Base-by-base conservation (phyloP, 2,113 vertebrate species). In the Oxyura jamaicensis region DNA sequence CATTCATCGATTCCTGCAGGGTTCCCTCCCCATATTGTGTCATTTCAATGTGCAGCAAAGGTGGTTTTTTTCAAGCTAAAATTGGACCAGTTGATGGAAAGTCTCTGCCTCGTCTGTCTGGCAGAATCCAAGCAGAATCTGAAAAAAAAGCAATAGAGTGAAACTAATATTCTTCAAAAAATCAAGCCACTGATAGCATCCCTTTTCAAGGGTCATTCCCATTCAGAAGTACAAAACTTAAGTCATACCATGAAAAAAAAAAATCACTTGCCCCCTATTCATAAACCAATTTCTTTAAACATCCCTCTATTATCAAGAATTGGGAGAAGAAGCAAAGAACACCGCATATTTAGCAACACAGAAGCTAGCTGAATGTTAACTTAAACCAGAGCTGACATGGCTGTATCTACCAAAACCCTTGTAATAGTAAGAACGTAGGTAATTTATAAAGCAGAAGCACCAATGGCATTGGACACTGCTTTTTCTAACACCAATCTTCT, bases 51-150 rank as follows among this genome's bases (percentile, higher is more conserved):
- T 96, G 99, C 99, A 96, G 99, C 99, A 94, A 99, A 99, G 36
- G 99, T 99, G 79, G 99, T 98, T 97, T 99, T 99, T 98, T 99
- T 99, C 98, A 99, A 98, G 97, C 99, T 99, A 97, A 99, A 99
- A 97, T 99, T 99, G 96, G 99, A 99, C 99, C 99, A 99, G 98
- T 99, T 99, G 98, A 99, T 99, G 91, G 99, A 99, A 86, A 99
- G 98, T 94, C 99, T 98, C 83, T 99, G 99, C 80, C 99, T 98
- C 23, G 98, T 99, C 98, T 99, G 99, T 89, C 99, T 98, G 39
- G 99, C 99, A 56, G 99, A 99, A 97, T 99, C 99, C 98, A 99
- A 98, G 97, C 99, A 99, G 97, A 99, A 99, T 90, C 99, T 99
- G 97, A 94, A 59, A 96, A 63, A 90, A 25, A 50, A 78, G 39